Conservation (phyloP, 2,888 invertebrate species). For the Phortica magna region DNA sequence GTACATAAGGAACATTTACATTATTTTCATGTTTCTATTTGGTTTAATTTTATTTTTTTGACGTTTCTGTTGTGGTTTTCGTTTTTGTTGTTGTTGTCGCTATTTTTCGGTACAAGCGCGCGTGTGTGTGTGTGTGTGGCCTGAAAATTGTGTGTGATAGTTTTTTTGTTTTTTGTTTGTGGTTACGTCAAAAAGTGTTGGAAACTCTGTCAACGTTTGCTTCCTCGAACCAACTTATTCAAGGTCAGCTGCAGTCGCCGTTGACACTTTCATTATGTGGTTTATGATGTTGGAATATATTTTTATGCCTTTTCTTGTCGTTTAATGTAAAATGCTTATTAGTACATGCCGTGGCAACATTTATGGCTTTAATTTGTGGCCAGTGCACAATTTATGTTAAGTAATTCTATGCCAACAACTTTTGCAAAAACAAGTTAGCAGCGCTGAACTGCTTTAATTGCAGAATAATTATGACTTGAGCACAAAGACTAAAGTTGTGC, state of each 20-base stretch:
- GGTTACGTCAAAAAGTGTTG: neutral
- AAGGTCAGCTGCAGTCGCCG: constrained; percentile 5
- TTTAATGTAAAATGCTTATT: neutral
- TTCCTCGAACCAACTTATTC: constrained; percentile 1
- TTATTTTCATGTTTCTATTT: constrained; percentile 17
- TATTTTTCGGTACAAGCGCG: neutral
- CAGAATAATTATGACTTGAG: neutral
- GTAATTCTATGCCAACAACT: no score
- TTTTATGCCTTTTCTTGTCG: neutral
- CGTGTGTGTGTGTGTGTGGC: constrained; percentile 7
- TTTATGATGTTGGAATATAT: neutral
- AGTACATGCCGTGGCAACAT: neutral
- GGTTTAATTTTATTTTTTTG: neutral
- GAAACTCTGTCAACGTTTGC: neutral
- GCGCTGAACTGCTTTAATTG: neutral
- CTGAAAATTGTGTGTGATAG: neutral
- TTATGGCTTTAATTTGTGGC: neutral
- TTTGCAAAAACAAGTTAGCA: no score
- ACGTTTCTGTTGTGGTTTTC: constrained; percentile 6
- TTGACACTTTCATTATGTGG: neutral
- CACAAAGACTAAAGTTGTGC: neutral
- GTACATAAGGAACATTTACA: constrained; percentile 2
- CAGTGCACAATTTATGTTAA: no score
- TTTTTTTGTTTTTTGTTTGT: neutral
- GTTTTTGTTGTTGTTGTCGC: constrained; percentile 19